Percentiles rank a stretch among this genome's conserved stretches.
phyloP scores from a whole-genome alignment of 2,888 invertebrate species.

The Axea sp. region DNA sequence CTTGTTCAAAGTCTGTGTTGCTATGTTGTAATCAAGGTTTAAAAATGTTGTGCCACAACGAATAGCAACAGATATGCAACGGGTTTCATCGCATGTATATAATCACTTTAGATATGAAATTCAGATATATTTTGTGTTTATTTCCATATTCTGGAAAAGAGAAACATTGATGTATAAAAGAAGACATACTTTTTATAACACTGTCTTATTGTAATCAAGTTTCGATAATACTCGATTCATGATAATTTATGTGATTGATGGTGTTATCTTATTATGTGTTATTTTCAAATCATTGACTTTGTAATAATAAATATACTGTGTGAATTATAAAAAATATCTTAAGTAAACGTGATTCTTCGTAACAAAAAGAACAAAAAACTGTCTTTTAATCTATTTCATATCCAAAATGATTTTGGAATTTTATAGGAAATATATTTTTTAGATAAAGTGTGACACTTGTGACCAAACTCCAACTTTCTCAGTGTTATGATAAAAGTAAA shows the following conservation, averaged over 20 bases:
- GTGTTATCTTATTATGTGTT: constrained; percentile 49
- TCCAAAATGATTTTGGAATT: constrained; percentile 43
- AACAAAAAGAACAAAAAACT: constrained; percentile 24
- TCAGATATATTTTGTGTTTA: constrained; percentile 37
- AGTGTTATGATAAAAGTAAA: constrained; percentile 44
- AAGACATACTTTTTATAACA: constrained; percentile 40
- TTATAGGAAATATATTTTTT: constrained; percentile 43
- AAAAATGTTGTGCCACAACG: constrained; percentile 41
- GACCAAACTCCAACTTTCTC: constrained; percentile 44
- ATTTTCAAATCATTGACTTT: constrained; percentile 43
- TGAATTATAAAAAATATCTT: constrained; percentile 20
- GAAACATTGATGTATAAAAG: constrained; percentile 27
- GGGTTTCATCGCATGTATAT: constrained; percentile 53
- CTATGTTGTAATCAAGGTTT: constrained; percentile 36
- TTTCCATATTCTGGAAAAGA: constrained; percentile 24
- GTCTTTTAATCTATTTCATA: constrained; percentile 43
- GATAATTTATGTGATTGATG: constrained; percentile 35
- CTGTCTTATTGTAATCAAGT: constrained; percentile 40
- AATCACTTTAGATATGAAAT: constrained; percentile 60
- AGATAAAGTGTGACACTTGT: constrained; percentile 36
- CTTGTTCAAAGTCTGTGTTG: constrained; percentile 38
- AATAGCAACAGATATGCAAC: constrained; percentile 36
- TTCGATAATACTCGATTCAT: constrained; percentile 51
- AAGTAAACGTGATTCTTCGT: constrained; percentile 20
- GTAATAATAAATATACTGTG: constrained; percentile 23